phyloP scores from a whole-genome alignment of 2,888 invertebrate genomes.

The Choristoneura rosaceana region DNA sequence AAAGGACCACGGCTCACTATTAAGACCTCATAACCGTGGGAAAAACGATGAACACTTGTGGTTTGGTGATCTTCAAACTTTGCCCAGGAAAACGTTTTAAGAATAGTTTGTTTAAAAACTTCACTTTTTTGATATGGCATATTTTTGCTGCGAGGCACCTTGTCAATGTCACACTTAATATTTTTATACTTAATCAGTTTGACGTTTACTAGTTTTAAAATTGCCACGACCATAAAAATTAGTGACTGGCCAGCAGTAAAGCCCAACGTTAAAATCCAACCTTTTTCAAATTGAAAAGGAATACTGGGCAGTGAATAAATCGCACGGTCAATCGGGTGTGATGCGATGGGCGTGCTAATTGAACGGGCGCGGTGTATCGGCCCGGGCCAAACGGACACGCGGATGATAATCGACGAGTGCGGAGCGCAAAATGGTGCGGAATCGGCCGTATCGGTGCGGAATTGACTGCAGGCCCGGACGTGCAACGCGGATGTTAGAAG shows the following conservation, averaged over 20 bases:
- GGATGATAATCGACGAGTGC: slow-evolving; percentile 78
- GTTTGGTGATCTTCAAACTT: slow-evolving; percentile 50
- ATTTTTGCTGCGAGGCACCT: too few relatives aligned
- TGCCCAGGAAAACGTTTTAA: slow-evolving; percentile 44
- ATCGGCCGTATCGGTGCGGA: slow-evolving; percentile 70
- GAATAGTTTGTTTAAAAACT: background rate
- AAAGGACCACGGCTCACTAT: slow-evolving; percentile 79
- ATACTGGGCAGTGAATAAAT: slow-evolving; percentile 67
- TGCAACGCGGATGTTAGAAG: slow-evolving; percentile 44
- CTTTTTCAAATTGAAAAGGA: slow-evolving; percentile 37
- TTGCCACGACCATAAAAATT: background rate
- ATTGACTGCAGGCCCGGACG: slow-evolving; percentile 66
- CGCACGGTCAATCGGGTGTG: slow-evolving; percentile 72
- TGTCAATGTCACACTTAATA: too few relatives aligned
- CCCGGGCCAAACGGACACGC: slow-evolving; percentile 71
- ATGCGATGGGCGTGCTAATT: slow-evolving; percentile 81
- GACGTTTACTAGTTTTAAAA: background rate
- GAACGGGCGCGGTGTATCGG: slow-evolving; percentile 55
- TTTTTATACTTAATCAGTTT: background rate
- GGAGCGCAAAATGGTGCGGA: slow-evolving; percentile 59
- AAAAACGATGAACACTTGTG: slow-evolving; percentile 60
- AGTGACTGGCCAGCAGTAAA: slow-evolving; percentile 5
- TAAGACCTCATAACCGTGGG: slow-evolving; percentile 85
- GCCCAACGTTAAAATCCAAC: background rate
- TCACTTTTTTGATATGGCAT: background rate